These are phyloP conservation scores for Sturnira hondurensis DNA, from an alignment of 2,113 vertebrate genomes.

Conservation along the genomic window DNA sequence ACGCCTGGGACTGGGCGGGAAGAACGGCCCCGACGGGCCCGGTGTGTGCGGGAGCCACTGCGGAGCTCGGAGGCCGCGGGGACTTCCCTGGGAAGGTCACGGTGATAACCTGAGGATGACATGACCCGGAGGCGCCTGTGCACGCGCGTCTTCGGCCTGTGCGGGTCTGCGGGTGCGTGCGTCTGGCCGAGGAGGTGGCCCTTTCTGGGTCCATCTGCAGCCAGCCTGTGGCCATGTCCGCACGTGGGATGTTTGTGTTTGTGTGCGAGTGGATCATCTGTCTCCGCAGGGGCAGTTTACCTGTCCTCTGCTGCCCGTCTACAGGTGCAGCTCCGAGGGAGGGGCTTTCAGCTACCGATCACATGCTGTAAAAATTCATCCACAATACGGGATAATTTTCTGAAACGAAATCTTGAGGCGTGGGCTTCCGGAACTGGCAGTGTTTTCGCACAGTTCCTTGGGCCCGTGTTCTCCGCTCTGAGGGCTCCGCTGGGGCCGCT, in stretches of 20 bases:
- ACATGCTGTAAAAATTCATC: not conserved
- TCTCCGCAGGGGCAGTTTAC: not conserved
- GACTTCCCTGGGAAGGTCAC: not conserved
- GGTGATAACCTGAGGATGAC: fast-evolving
- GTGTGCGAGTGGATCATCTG: not conserved
- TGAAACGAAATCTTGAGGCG: not conserved
- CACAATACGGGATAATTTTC: not conserved
- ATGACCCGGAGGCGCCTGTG: fast-evolving
- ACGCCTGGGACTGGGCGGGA: not conserved
- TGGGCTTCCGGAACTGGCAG: not conserved
- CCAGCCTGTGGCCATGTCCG: not conserved
- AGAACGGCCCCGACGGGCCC: not conserved
- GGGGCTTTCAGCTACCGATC: not conserved
- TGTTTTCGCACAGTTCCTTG: not conserved
- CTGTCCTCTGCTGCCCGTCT: not conserved
- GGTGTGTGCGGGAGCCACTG: not conserved
- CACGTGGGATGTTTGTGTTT: not conserved
- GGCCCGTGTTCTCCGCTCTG: not conserved
- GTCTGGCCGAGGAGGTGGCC: not conserved
- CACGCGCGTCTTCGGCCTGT: not conserved
- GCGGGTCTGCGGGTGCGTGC: not conserved
- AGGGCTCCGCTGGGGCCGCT: not conserved
- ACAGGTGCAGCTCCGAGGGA: not conserved
- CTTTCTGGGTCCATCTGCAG: not conserved
- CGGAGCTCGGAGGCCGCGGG: not conserved